Conservation (phyloP, 2,888 invertebrate genomes). For the Polydrusus cervinus region DNA sequence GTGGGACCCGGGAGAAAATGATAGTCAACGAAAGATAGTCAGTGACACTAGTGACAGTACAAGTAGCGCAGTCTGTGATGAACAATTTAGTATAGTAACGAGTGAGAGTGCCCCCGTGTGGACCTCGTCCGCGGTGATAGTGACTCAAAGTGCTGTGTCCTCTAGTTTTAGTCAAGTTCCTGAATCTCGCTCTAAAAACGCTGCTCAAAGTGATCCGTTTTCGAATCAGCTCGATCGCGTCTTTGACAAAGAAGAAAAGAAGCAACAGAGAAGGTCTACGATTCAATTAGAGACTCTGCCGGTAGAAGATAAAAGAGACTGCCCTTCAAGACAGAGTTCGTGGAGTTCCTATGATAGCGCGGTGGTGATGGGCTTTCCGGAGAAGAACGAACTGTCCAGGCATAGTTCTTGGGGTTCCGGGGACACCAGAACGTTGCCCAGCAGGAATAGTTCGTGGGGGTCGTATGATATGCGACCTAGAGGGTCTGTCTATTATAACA, state of each 20-base stretch:
- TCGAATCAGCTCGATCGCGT: constrained; percentile 82
- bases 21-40: constrained; percentile 28
- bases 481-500: constrained; percentile 64
- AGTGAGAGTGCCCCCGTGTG: constrained; percentile 70
- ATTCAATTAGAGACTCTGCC: constrained; percentile 59
- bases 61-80: constrained; percentile 68
- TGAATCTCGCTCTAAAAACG: constrained; percentile 58
- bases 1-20: constrained; percentile 80
- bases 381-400: constrained; percentile 79
- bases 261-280: constrained; percentile 68
- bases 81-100: constrained; percentile 67
- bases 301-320: constrained; percentile 68
- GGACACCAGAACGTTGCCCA: constrained; percentile 78
- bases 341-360: constrained; percentile 87
- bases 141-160: constrained; percentile 62
- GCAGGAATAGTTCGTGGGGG: constrained; percentile 82
- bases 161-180: constrained; percentile 65
- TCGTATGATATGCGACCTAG: constrained; percentile 78
- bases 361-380: constrained; percentile 76
- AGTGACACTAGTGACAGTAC: constrained; percentile 60
- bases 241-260: constrained; percentile 80
- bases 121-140: constrained; percentile 70
- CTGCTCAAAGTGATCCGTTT: constrained; percentile 78
- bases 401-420: constrained; percentile 90
- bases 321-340: constrained; percentile 82